These are phyloP conservation scores for Tipula vernalis DNA, from an alignment of 2,888 invertebrate genomes.

Conservation along the genomic window DNA sequence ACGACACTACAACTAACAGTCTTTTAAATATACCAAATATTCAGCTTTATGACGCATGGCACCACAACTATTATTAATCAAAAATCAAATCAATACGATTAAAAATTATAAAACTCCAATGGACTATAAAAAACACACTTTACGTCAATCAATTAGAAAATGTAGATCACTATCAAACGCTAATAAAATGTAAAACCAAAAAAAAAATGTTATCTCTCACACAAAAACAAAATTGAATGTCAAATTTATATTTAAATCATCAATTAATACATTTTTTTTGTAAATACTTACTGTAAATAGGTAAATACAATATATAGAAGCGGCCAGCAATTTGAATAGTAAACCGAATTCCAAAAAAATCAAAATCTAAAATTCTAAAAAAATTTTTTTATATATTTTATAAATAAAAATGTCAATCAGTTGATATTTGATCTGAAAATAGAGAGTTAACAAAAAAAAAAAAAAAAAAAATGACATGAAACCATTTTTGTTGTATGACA, in stretches of 20 bases:
- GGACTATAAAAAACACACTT: not conserved
- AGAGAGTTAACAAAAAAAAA: not conserved
- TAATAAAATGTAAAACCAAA: not conserved
- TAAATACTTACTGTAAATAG: no score
- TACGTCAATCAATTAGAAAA: not conserved
- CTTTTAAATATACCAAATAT: no score
- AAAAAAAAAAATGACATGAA: not conserved
- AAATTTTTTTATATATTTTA: not conserved
- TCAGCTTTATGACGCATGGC: no score
- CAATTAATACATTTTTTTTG: not conserved
- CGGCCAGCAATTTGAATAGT: not conserved
- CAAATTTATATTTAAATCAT: not conserved
- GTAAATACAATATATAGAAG: not conserved
- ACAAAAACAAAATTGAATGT: not conserved
- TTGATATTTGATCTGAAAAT: not conserved
- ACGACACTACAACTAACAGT: no score
- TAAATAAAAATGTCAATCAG: not conserved
- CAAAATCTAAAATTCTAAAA: not conserved
- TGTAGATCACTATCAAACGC: not conserved
- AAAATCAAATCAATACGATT: not conserved
- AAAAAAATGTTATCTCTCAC: not conserved
- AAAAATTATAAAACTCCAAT: not conserved
- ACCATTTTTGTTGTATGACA: not conserved
- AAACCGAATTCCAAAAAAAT: not conserved
- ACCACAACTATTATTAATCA: no score